phyloP scores from a whole-genome alignment of 2,888 invertebrate genomes.

The Kryphioiulus occultus region DNA sequence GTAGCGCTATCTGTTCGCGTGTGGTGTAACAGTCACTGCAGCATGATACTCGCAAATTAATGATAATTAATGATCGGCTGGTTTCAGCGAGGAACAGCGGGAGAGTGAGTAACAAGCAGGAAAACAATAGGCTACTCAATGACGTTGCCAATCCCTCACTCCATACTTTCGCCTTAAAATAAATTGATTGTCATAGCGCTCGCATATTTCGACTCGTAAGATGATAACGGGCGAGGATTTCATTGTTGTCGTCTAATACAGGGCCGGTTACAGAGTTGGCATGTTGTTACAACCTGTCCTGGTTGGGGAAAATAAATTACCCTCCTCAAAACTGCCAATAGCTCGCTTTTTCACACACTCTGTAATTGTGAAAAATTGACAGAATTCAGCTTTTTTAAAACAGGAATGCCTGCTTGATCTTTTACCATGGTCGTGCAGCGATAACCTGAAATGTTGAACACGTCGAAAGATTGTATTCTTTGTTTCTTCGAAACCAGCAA shows the following conservation, averaged over 20 bases:
- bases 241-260: neutral
- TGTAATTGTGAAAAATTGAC: neutral
- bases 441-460: no score
- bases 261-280: constrained; percentile 3
- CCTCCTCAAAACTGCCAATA: constrained; percentile 11
- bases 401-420: no score
- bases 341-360: neutral
- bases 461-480: no score
- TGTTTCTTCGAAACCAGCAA: no score
- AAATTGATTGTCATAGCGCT: constrained; percentile 32
- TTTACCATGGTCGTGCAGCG: no score
- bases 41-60: constrained; percentile 28
- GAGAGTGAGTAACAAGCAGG: constrained; percentile 26
- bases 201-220: neutral
- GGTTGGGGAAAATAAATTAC: neutral
- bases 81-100: constrained; percentile 25
- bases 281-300: neutral
- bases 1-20: neutral
- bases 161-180: neutral
- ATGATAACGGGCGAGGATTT: constrained; percentile 3
- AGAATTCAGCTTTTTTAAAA: neutral
- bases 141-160: constrained; percentile 24
- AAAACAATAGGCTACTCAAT: constrained; percentile 30
- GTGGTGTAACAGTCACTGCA: neutral
- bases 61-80: constrained; percentile 36